Evolutionary conservation across 2,888 invertebrate species (phyloP).

Genomic region (Tipula helvola): DNA sequence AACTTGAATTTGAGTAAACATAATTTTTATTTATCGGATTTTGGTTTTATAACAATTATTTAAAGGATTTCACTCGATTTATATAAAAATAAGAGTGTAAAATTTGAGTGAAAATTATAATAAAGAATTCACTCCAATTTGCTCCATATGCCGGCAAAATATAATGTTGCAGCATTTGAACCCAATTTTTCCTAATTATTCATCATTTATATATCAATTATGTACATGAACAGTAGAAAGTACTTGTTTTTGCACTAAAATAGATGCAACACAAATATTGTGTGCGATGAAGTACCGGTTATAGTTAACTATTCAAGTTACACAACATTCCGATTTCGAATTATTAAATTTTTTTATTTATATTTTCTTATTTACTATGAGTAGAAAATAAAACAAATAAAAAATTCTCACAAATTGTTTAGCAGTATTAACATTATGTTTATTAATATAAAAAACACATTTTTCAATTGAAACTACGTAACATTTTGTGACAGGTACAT

Average conservation of each 20-base stretch:
- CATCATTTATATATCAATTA: too few relatives aligned
- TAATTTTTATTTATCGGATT: too few relatives aligned
- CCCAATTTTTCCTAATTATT: too few relatives aligned
- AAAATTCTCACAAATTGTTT: neutral
- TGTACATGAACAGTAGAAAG: neutral
- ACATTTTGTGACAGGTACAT: neutral
- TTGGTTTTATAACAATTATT: too few relatives aligned
- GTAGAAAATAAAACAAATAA: neutral
- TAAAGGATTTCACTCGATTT: too few relatives aligned
- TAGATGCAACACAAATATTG: neutral
- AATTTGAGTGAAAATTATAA: too few relatives aligned
- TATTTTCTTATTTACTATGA: neutral
- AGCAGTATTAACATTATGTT: neutral
- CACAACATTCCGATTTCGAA: neutral
- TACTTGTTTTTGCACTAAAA: neutral
- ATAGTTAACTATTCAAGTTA: neutral
- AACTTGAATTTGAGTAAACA: too few relatives aligned
- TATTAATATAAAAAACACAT: neutral
- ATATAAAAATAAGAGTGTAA: too few relatives aligned
- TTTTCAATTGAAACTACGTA: neutral
- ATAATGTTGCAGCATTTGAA: too few relatives aligned
- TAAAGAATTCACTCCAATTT: too few relatives aligned
- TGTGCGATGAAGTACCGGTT: neutral
- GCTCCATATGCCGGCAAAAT: too few relatives aligned
- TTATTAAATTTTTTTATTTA: neutral